Conservation (phyloP, 2,797 vertebrate genomes). For the Rhinophrynus dorsalis region DNA sequence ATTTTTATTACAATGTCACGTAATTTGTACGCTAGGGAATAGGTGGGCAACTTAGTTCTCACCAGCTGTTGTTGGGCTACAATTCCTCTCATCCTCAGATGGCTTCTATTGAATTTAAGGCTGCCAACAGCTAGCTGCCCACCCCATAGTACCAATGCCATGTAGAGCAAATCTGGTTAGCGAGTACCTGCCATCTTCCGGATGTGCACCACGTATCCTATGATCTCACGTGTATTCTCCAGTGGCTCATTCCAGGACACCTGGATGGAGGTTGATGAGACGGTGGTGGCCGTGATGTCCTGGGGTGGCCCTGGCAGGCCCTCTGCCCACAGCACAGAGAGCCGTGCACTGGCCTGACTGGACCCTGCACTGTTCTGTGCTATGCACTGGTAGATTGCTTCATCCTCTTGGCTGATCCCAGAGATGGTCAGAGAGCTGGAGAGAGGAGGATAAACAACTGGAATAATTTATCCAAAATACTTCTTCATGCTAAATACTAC, state of each 20-base stretch:
- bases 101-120: no score
- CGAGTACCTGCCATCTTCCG: slow-evolving; percentile 83
- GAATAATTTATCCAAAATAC: no score
- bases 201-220: slow-evolving; percentile 95
- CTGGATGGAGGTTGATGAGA: slow-evolving; percentile 87
- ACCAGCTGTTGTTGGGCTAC: no score
- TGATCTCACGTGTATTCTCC: slow-evolving; percentile 93
- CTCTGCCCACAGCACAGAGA: slow-evolving; percentile 92
- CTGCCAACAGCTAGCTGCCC: no score
- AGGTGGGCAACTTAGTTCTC: no score
- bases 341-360: slow-evolving; percentile 90
- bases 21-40: no score
- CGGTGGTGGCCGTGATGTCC: slow-evolving; percentile 76
- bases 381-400: slow-evolving; percentile 97
- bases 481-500: no score
- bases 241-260: slow-evolving; percentile 90
- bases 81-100: no score
- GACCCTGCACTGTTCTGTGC: slow-evolving; percentile 96
- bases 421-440: slow-evolving; percentile 89
- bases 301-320: slow-evolving; percentile 86
- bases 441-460: slow-evolving; percentile 7
- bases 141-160: no score
- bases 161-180: no score
- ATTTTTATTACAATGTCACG: no score
- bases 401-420: slow-evolving; percentile 87